Conservation (phyloP, 2,797 vertebrate genomes). For the Siniperca scherzeri region DNA sequence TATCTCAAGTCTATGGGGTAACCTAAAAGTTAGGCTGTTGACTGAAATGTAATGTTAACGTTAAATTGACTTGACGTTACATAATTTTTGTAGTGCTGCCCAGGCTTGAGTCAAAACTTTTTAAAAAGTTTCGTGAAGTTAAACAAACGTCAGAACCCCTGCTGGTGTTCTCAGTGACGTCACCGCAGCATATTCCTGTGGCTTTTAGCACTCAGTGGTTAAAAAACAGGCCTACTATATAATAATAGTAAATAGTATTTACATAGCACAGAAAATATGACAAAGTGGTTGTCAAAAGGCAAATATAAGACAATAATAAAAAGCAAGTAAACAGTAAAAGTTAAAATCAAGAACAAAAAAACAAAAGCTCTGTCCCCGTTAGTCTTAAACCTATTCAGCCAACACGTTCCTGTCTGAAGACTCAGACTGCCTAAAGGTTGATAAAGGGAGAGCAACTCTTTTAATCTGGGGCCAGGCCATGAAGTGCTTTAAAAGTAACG, state of each 20-base stretch:
- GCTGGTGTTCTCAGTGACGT: background rate
- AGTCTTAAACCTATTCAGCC: background rate
- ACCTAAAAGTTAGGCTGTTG: fast-evolving
- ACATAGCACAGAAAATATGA: background rate
- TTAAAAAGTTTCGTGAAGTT: background rate
- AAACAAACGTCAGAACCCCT: background rate
- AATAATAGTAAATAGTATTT: background rate
- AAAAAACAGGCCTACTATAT: background rate
- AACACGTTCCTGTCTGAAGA: background rate
- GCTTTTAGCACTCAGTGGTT: background rate
- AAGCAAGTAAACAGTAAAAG: background rate
- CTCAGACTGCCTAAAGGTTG: background rate
- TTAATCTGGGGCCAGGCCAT: background rate
- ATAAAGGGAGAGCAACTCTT: background rate
- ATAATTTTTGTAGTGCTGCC: too few relatives aligned
- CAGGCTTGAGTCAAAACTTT: background rate
- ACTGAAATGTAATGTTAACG: too few relatives aligned
- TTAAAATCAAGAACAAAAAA: background rate
- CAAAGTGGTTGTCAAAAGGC: background rate
- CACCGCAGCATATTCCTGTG: background rate
- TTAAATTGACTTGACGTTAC: background rate
- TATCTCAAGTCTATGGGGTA: background rate
- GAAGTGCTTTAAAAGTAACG: background rate
- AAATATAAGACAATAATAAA: background rate
- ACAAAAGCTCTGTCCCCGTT: background rate